Evolutionary conservation across 2,888 invertebrate species (phyloP).

Genomic region (Hoplodrina ambigua): DNA sequence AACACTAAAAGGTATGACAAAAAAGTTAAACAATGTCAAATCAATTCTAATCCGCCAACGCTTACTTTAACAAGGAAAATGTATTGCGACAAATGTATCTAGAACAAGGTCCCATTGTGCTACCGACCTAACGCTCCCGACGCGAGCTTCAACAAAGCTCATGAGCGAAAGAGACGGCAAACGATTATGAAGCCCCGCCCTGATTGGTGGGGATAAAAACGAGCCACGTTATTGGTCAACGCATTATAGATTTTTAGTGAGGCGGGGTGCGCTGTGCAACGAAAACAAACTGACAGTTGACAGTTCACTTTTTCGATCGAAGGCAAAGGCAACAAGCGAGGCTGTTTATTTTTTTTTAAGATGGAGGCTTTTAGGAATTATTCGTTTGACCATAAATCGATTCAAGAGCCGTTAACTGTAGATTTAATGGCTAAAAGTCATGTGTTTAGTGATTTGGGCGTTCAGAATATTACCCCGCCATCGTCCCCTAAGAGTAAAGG

Average conservation of each 20-base stretch:
- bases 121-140: constrained; percentile 70
- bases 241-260: constrained; percentile 88
- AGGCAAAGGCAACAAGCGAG: constrained; percentile 57
- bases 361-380: constrained; percentile 76
- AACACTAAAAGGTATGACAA: constrained; percentile 6
- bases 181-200: constrained; percentile 82
- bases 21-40: constrained; percentile 53
- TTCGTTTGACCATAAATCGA: constrained; percentile 69
- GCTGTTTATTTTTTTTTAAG: constrained; percentile 34
- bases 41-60: constrained; percentile 57
- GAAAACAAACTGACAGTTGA: constrained; percentile 80
- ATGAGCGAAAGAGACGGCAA: constrained; percentile 82
- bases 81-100: constrained; percentile 53
- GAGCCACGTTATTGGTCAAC: constrained; percentile 82
- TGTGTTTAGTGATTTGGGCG: constrained; percentile 69
- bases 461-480: constrained; percentile 75
- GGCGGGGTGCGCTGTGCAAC: constrained; percentile 72
- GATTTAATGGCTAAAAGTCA: constrained; percentile 72
- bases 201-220: constrained; percentile 82
- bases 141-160: constrained; percentile 78
- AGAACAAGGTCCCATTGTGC: constrained; percentile 67
- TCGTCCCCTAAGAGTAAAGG: constrained; percentile 84
- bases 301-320: constrained; percentile 81
- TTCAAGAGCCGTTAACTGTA: constrained; percentile 74
- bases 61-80: constrained; percentile 37